These are phyloP conservation scores for Drosophila kanekoi DNA, from an alignment of 2,888 invertebrate genomes.

Conservation along the genomic window DNA sequence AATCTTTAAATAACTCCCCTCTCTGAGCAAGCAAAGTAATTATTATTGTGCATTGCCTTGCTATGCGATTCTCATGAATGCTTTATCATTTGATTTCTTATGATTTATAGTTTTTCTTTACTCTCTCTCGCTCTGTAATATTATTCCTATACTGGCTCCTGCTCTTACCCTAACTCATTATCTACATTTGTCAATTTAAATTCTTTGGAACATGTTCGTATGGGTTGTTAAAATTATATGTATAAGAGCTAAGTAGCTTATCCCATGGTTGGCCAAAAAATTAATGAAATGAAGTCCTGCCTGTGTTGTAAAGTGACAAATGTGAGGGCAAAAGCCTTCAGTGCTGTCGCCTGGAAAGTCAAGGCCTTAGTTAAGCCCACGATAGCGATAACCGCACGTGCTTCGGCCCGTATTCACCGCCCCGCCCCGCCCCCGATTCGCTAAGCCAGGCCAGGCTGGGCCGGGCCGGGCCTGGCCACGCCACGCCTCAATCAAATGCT, in stretches of 20 bases:
- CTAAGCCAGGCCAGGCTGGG: not conserved
- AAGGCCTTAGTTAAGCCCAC: constrained; percentile 35
- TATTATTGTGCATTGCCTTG: too few species aligned
- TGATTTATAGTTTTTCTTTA: too few species aligned
- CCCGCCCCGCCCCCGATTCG: not conserved
- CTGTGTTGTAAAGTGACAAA: constrained; percentile 53
- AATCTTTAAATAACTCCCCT: too few species aligned
- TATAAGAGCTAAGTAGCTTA: constrained; percentile 3
- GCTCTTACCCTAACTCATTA: too few species aligned
- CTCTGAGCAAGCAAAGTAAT: too few species aligned
- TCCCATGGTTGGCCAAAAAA: constrained; percentile 10
- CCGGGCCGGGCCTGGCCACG: not conserved
- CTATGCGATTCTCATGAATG: too few species aligned
- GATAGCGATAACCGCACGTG: constrained; percentile 48
- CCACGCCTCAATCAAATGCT: constrained; percentile 49
- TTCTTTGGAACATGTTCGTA: not conserved
- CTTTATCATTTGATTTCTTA: too few species aligned
- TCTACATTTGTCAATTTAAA: not conserved
- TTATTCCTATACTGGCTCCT: too few species aligned
- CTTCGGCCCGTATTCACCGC: constrained; percentile 5
- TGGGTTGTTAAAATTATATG: not conserved
- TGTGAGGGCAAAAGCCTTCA: constrained; percentile 29
- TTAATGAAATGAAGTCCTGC: constrained; percentile 18
- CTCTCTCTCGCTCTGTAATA: too few species aligned
- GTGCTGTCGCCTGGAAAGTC: constrained; percentile 28